Percentiles rank a stretch among this genome's conserved stretches.
Evolutionary conservation across 2,113 vertebrate species (phyloP).

Genomic region (Albula goreensis): DNA sequence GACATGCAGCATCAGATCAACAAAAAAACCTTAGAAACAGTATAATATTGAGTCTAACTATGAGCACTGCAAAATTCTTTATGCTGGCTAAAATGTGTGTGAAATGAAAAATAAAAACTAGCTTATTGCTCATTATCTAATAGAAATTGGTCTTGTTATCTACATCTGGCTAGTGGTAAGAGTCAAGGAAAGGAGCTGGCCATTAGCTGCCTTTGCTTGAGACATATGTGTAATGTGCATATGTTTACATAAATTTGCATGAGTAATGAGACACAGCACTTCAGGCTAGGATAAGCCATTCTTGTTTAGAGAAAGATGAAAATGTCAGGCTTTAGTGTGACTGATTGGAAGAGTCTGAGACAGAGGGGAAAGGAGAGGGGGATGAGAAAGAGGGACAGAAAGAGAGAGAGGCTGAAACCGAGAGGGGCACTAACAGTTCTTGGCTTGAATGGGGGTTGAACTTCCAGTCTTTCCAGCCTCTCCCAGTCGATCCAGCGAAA

Average conservation of each 20-base stretch:
- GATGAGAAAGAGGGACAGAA: background rate
- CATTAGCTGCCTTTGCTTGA: background rate
- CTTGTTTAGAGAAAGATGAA: constrained; percentile 1
- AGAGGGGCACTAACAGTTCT: constrained; percentile 75
- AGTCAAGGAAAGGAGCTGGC: background rate
- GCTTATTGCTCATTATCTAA: too few species aligned
- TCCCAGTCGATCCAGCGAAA: constrained; percentile 95
- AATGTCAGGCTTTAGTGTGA: background rate
- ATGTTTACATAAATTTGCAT: constrained; percentile 18
- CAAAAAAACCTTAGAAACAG: too few species aligned
- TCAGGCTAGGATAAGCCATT: constrained; percentile 4
- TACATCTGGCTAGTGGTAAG: background rate
- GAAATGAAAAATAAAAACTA: too few species aligned
- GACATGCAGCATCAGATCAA: too few species aligned
- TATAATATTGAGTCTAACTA: too few species aligned
- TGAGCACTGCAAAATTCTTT: too few species aligned
- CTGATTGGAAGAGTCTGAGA: background rate
- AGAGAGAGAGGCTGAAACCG: background rate
- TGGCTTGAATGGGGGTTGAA: constrained; percentile 83
- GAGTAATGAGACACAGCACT: constrained; percentile 11
- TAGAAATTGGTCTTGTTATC: too few species aligned
- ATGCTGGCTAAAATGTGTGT: too few species aligned
- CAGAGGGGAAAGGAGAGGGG: constrained; percentile 27
- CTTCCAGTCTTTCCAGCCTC: constrained; percentile 81
- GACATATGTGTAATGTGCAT: background rate